Base-by-base conservation (phyloP, 2,797 vertebrate genomes). In the Sphaeramia orbicularis region DNA sequence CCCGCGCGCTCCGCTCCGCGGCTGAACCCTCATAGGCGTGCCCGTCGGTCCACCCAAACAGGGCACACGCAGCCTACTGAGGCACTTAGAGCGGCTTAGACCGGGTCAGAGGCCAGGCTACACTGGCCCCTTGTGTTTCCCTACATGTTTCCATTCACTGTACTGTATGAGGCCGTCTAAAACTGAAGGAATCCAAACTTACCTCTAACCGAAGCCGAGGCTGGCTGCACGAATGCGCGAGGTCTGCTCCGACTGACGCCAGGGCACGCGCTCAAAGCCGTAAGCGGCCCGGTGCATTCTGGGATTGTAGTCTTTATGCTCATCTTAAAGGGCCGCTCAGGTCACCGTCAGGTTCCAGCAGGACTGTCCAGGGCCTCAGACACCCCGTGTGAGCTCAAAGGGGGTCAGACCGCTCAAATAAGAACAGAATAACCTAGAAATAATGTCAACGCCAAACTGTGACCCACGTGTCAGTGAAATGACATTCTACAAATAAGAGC, bases 121-220 rank as follows among this genome's bases (percentile, higher is more conserved):
- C 69, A 74, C 15, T n/a, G 4, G 14, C 35, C 32, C 35, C 21
- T 45, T 57, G 56, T 40, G 15, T 74, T 78, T 86, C 53, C 13
- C n/a, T 14, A 36, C 9, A 67, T 60, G 44, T 86, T 77, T 76
- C 45, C 79, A 86, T 88, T 91, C 86, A 90, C 53, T 71, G 19
- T 55, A 74, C 47, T 0, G 2, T 5, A 12, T 2, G 13, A 36
- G 1, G 38, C 14, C 24, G 47, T 6, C 15, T 16, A 49, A 5
- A 58, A 47, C 65, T 76, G 1, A 47, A 80, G 67, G 74, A 50
- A 35, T 36, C 67, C 43, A 68, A 86, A 89, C 92, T 93, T 93
- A 95, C 94, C 89, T 74, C 86, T 85, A 63, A 78, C 88, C 90
- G 84, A 89, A 79, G 84, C 92, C 84, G 86, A 87, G 88, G 88